A percentile compares a stretch with the other conserved stretches of the same genome.
Evolutionary conservation across 2,888 invertebrate genomes (phyloP).

Genomic region (Formica aserva): DNA sequence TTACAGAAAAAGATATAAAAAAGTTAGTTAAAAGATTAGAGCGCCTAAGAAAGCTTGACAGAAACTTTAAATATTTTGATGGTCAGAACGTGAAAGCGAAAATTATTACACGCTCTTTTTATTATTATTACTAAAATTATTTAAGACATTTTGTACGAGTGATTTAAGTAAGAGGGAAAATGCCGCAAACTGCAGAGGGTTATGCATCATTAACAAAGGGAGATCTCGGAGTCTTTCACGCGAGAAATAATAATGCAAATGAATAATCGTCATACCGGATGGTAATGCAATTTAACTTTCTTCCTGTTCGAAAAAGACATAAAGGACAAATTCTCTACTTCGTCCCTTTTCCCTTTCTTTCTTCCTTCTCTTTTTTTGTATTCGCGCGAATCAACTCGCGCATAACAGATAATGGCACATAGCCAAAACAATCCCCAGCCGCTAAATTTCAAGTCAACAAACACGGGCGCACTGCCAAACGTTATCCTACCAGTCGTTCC

Average conservation of each 20-base stretch:
- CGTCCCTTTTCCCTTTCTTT: constrained; percentile 3
- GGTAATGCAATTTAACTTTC: constrained; percentile 70
- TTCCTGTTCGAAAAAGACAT: constrained; percentile 33
- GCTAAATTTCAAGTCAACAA: constrained; percentile 85
- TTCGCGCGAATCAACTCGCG: constrained; percentile 65
- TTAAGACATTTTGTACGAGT: constrained; percentile 4
- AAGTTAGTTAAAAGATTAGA: neutral
- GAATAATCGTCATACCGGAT: constrained; percentile 68
- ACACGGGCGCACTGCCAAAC: constrained; percentile 81
- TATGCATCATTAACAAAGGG: constrained; percentile 36
- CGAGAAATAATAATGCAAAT: constrained; percentile 71
- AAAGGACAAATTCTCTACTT: constrained; percentile 4
- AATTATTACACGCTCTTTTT: constrained; percentile 3
- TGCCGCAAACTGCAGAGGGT: neutral
- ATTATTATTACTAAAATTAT: constrained; percentile 4
- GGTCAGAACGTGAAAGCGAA: too few species aligned
- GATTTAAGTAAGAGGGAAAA: neutral
- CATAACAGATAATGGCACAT: constrained; percentile 81
- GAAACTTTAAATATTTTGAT: neutral
- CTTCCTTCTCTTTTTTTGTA: neutral
- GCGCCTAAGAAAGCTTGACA: neutral
- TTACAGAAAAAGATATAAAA: neutral
- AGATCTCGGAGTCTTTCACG: constrained; percentile 22
- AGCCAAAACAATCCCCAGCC: constrained; percentile 84
- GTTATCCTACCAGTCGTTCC: constrained; percentile 67